Evolutionary conservation across 37 sponge, comb jelly and placozoan genomes (phyloP).

Genomic region (Mnemiopsis leidyi): DNA sequence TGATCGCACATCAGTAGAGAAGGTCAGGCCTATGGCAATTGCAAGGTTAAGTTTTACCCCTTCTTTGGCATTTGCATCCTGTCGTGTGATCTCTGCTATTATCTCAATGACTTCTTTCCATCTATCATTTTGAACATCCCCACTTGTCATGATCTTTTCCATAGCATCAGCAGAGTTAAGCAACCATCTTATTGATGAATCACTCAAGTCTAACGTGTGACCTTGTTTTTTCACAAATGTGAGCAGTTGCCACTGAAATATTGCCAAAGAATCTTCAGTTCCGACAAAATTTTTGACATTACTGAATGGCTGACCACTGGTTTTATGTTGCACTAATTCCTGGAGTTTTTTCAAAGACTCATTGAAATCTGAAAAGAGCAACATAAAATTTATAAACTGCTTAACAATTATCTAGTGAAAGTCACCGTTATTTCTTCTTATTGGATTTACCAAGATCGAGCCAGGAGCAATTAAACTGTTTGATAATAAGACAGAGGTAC

Average conservation of each 20-base stretch:
- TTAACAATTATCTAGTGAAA: too few species aligned
- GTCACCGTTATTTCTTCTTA: too few species aligned
- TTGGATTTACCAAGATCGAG: too few species aligned
- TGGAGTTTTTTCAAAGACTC: too few species aligned
- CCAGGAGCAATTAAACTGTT: too few species aligned
- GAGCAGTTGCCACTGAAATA: neutral
- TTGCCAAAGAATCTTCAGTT: neutral
- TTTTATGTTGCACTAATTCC: too few species aligned
- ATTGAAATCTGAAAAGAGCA: too few species aligned
- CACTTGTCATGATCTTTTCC: neutral
- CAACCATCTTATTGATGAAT: neutral
- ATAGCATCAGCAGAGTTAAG: neutral
- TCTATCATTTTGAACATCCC: neutral
- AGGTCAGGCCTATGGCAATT: neutral
- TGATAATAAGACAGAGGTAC: too few species aligned
- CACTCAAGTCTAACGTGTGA: neutral
- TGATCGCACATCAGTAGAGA: neutral
- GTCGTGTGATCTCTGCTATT: neutral
- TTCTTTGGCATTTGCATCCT: neutral
- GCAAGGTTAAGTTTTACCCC: conserved; percentile 5
- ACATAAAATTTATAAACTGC: too few species aligned
- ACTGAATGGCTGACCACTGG: too few species aligned
- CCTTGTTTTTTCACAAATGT: neutral
- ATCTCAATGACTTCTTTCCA: neutral
- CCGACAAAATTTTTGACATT: neutral